Conservation (phyloP, 1,140 invertebrate species). For the Drosophila baimaii region DNA sequence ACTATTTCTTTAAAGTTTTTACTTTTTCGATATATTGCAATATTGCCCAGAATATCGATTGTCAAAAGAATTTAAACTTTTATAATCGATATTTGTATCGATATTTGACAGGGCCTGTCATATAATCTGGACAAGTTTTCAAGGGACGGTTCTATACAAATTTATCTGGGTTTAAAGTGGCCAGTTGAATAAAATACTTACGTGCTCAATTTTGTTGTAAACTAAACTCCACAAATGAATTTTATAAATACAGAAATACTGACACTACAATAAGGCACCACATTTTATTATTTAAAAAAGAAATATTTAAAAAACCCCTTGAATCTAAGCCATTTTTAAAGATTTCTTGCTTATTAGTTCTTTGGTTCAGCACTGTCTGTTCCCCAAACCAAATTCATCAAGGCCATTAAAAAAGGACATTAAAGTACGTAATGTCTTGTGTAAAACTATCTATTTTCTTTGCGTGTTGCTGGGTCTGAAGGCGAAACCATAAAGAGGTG, state of each 20-base stretch:
- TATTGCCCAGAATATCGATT: no score
- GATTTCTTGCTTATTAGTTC: background rate
- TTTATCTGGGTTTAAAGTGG: background rate
- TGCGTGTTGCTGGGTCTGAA: background rate
- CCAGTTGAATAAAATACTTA: background rate
- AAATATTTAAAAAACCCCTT: background rate
- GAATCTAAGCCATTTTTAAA: background rate
- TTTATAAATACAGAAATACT: background rate
- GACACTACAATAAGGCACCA: background rate
- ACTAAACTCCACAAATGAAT: background rate
- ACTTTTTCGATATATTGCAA: no score
- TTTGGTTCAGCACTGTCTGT: no score
- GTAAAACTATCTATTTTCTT: background rate
- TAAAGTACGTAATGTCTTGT: background rate
- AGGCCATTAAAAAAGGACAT: background rate
- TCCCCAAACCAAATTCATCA: no score
- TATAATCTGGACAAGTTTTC: no score
- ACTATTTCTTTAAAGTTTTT: no score
- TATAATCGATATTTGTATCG: no score
- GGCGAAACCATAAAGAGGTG: conserved; percentile 11
- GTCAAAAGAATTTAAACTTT: no score
- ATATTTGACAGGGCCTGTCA: no score
- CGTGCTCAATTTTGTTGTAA: no score
- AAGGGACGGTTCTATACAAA: no score
- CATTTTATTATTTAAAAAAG: no score